Conservation (phyloP, 2,797 vertebrate species). For the Dryobates pubescens region DNA sequence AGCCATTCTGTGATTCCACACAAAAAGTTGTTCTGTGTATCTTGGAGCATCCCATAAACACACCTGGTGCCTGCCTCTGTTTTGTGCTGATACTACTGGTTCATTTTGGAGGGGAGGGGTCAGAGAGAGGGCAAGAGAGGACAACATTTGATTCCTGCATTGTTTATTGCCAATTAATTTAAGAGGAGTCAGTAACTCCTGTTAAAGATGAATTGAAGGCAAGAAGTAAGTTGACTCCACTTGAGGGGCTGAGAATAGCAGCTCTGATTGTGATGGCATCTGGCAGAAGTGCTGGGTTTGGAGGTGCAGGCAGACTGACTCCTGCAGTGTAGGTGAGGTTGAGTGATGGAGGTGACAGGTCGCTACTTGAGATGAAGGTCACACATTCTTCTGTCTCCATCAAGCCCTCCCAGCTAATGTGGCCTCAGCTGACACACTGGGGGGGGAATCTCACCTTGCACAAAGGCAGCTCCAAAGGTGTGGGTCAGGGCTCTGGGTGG, state of each 20-base stretch:
- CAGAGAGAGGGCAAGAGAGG: neutral
- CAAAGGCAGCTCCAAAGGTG: neutral
- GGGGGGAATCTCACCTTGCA: fast-evolving
- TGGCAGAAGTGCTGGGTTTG: constrained; percentile 1
- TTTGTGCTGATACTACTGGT: neutral
- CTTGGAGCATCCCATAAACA: neutral
- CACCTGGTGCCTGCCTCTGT: neutral
- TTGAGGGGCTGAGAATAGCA: constrained; percentile 38
- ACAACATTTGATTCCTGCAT: neutral
- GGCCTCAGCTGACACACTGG: fast-evolving
- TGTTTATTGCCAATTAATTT: neutral
- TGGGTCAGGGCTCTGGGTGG: neutral
- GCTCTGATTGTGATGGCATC: constrained; percentile 17
- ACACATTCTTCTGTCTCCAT: neutral
- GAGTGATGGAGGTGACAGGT: neutral
- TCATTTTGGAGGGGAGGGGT: neutral
- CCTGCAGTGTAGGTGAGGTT: neutral
- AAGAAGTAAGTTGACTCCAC: neutral
- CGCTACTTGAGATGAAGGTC: neutral
- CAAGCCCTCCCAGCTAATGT: neutral
- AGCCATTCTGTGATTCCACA: neutral
- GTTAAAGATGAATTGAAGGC: neutral
- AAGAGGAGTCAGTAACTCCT: constrained; percentile 2
- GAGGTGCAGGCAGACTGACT: neutral
- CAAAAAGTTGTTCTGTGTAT: neutral